Evolutionary conservation across 2,797 vertebrate genomes (phyloP), one percentile per base, ranked within the genome.

Genomic region (Alauda arvensis): DNA sequence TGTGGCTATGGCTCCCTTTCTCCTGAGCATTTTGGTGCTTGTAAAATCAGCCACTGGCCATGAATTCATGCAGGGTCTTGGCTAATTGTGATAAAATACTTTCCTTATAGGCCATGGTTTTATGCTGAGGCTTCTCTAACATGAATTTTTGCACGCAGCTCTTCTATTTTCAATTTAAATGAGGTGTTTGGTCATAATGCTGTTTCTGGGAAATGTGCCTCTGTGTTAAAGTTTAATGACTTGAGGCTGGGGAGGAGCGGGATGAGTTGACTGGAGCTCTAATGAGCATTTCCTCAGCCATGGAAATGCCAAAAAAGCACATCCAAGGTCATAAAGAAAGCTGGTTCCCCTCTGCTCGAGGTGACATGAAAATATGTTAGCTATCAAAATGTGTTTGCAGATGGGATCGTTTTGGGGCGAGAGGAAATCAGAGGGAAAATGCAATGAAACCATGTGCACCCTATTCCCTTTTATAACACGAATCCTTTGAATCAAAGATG

Each of bases 191-290:
- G 42, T 53, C 28, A 46, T 46, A 65, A 75, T 72, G 59, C 34
- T 66, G 21, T 76, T 83, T 70, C 67, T 65, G 48, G 65, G 53
- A 95, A 94, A 79, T 53, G 9, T 69, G 51, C 37, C 29, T 56
- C 29, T 53, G 16, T 70, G 66, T 89, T 67, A 79, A 90, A 91
- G 24, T 94, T 95, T 84, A 75, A 83, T 79, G 51, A 80, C 48
- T 79, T 79, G 46, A 60, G 60, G 49, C 51, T 83, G 72, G 39
- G 33, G 60, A 86, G 53, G 48, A 79, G 37, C 21, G 40, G 45
- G 83, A 68, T 62, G 52, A 24, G 18, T 87, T 70, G 51, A 75
- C 39, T 63, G 52, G 71, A 52, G 43, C 76, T 93, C 57, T 75
- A 80, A 18, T 33, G 45, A 85, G 31, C 23, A 39, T 33, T 71